These are phyloP conservation scores for Deroptyus accipitrinus DNA, from an alignment of 2,113 vertebrate species.

Conservation along the genomic window DNA sequence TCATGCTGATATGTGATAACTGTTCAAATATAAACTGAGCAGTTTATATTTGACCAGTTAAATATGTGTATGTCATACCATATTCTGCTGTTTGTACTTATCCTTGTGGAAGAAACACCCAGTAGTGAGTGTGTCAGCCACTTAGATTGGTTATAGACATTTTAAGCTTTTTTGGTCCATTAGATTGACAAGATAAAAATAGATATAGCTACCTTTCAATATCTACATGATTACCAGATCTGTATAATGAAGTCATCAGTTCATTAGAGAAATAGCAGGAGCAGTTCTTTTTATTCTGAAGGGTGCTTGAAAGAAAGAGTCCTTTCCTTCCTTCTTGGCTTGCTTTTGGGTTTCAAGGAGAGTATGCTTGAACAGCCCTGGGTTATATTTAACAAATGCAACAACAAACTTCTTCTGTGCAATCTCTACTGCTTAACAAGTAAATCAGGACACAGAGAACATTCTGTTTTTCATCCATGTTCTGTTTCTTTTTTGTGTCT, in stretches of 20 bases:
- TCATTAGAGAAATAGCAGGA: conserved; percentile 34
- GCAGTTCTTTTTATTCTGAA: not conserved
- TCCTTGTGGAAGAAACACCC: not conserved
- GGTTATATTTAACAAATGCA: conserved; percentile 26
- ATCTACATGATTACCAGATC: not conserved
- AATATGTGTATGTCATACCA: not conserved
- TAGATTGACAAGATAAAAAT: conserved; percentile 17
- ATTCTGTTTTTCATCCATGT: conserved; percentile 29
- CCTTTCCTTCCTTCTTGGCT: conserved; percentile 28
- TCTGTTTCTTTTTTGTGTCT: conserved; percentile 2
- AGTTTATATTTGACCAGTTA: not conserved
- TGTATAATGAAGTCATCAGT: conserved; percentile 22
- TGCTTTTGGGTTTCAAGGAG: conserved; percentile 19
- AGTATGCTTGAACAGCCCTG: not conserved
- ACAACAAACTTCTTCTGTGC: conserved; percentile 1
- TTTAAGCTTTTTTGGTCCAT: not conserved
- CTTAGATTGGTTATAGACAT: not conserved
- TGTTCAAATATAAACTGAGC: not conserved
- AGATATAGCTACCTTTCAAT: conserved; percentile 20
- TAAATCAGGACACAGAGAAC: conserved; percentile 12
- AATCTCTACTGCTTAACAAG: not conserved
- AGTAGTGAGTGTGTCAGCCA: not conserved
- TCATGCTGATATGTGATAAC: not conserved
- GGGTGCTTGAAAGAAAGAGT: conserved; percentile 28
- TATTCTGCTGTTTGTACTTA: not conserved